Percentiles rank a stretch among this genome's conserved stretches.
Evolutionary conservation across 2,888 invertebrate species (phyloP).

Genomic region (Mimachlamys varia): DNA sequence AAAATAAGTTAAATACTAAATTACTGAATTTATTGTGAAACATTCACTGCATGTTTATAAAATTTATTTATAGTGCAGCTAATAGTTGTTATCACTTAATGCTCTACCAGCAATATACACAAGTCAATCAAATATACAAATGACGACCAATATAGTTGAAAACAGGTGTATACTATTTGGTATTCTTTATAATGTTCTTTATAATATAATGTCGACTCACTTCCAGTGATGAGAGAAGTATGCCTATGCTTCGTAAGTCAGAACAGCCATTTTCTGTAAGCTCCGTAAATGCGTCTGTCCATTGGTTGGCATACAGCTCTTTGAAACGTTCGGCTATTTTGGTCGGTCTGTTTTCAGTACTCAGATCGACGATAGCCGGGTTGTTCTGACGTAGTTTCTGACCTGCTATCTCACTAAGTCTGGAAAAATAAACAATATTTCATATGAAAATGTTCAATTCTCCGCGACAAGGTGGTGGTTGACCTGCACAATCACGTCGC

Average conservation of each 20-base stretch:
- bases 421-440: neutral
- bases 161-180: no score
- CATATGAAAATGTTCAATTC: no score
- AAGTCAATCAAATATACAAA: no score
- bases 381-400: slow-evolving; percentile 11
- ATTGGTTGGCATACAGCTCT: neutral
- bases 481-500: no score
- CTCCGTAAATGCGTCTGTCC: neutral
- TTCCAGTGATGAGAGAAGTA: neutral
- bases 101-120: no score
- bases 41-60: no score
- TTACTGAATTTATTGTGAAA: no score
- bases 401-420: neutral
- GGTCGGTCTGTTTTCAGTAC: neutral
- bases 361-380: neutral
- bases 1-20: no score
- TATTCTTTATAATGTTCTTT: neutral
- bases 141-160: no score
- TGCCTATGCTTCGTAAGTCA: neutral
- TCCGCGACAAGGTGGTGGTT: no score
- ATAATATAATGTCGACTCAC: neutral
- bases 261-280: neutral
- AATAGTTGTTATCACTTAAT: no score
- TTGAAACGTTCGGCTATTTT: neutral
- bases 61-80: no score